Evolutionary conservation across 1,140 invertebrate species (phyloP).

Genomic region (Penaeus japonicus): DNA sequence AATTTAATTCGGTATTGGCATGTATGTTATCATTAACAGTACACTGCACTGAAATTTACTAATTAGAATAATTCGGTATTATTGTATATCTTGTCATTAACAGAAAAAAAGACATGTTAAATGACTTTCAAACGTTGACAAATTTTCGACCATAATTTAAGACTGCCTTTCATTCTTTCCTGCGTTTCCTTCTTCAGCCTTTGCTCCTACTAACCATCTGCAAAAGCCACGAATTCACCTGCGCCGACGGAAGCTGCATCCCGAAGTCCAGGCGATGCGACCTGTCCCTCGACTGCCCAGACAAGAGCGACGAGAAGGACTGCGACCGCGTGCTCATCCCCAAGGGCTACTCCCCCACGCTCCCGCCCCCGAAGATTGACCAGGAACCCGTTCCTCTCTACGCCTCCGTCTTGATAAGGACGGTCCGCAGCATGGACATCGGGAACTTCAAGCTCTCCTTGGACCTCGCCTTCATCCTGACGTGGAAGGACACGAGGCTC

Average conservation of each 20-base stretch:
- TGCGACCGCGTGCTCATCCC: conserved; percentile 8
- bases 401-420: conserved; percentile 21
- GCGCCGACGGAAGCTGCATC: conserved; percentile 31
- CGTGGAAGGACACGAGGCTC: no score
- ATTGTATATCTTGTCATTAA: no score
- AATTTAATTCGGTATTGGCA: no score
- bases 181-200: neutral
- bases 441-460: conserved; percentile 14
- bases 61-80: no score
- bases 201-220: conserved; percentile 29
- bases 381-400: neutral
- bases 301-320: conserved; percentile 41
- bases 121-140: no score
- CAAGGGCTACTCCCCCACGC: neutral
- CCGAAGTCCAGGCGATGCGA: conserved; percentile 19
- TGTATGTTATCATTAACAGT: no score
- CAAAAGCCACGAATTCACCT: conserved; percentile 30
- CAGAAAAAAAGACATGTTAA: no score
- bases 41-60: no score
- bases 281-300: conserved; percentile 23
- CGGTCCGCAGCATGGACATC: neutral
- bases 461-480: no score
- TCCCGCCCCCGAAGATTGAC: neutral
- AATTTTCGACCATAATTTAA: no score
- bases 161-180: no score